phyloP scores from a whole-genome alignment of 2,888 invertebrate genomes.

The Hydraecia micacea region DNA sequence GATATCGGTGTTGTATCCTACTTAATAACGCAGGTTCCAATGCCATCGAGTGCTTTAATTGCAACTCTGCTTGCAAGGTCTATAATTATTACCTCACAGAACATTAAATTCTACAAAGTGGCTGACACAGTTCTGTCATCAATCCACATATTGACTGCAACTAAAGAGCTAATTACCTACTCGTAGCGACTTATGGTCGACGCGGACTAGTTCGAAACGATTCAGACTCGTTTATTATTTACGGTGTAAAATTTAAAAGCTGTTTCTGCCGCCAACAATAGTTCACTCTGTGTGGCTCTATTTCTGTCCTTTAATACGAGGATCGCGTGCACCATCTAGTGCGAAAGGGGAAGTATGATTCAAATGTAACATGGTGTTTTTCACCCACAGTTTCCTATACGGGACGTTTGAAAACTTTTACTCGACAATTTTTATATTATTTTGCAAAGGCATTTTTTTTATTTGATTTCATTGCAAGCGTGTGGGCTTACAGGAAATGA shows the following conservation, averaged over 20 bases:
- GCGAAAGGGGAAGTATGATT: slow-evolving; percentile 71
- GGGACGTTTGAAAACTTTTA: slow-evolving; percentile 24
- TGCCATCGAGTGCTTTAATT: not conserved
- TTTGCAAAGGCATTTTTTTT: slow-evolving; percentile 31
- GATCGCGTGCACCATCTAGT: slow-evolving; percentile 73
- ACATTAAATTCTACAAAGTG: slow-evolving; percentile 2
- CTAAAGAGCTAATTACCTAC: slow-evolving; percentile 41
- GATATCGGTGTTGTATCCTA: not conserved
- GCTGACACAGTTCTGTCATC: slow-evolving; percentile 21
- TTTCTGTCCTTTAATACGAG: slow-evolving; percentile 69
- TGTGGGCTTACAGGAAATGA: slow-evolving; percentile 13
- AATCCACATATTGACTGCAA: slow-evolving; percentile 2
- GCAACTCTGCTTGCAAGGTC: not conserved
- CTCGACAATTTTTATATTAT: slow-evolving; percentile 33
- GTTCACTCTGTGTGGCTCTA: slow-evolving; percentile 45
- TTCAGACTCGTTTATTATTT: slow-evolving; percentile 57
- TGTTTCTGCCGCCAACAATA: slow-evolving; percentile 45
- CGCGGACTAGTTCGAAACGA: slow-evolving; percentile 35
- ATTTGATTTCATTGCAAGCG: not conserved
- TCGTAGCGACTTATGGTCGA: slow-evolving; percentile 24
- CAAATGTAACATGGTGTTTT: slow-evolving; percentile 63
- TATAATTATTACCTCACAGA: slow-evolving; percentile 8
- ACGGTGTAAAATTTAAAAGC: slow-evolving; percentile 55
- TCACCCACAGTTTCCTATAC: slow-evolving; percentile 44
- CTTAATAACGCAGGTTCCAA: slow-evolving; percentile 28